Conservation (phyloP, 2,113 vertebrate species). For the Columba livia region DNA sequence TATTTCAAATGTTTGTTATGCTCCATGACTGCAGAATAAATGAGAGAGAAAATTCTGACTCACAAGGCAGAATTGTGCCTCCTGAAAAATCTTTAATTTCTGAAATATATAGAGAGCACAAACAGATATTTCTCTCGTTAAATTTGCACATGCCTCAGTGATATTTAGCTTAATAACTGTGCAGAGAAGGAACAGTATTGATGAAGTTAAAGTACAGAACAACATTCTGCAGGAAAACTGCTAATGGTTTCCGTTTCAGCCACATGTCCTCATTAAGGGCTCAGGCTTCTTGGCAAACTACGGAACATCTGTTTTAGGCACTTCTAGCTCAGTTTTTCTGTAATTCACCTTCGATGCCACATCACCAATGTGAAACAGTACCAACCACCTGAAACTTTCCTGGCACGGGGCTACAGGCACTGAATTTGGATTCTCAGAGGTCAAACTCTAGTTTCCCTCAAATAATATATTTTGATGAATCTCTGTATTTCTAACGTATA, state of each 20-base stretch:
- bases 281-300: constrained; percentile 24
- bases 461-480: neutral
- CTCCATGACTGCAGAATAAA: constrained; percentile 21
- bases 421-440: neutral
- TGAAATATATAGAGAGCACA: constrained; percentile 10
- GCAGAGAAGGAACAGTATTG: neutral
- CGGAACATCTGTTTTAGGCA: constrained; percentile 23
- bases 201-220: constrained; percentile 21
- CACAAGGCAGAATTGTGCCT: constrained; percentile 16
- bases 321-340: constrained; percentile 9
- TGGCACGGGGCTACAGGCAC: neutral
- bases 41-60: constrained; percentile 28
- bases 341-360: constrained; percentile 13
- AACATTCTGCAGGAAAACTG: constrained; percentile 4
- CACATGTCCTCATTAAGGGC: constrained; percentile 26
- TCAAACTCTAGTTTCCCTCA: neutral
- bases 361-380: neutral
- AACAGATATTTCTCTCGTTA: constrained; percentile 29
- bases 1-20: constrained; percentile 36
- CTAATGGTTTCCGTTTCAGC: constrained; percentile 31
- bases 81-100: constrained; percentile 33
- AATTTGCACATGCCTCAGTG: constrained; percentile 12
- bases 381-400: neutral
- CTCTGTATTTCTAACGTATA: neutral
- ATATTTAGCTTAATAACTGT: constrained; percentile 33